A percentile compares a stretch with the other conserved stretches of the same genome.
These are phyloP conservation scores for Drosophila aff. DNA, from an alignment of 1,140 invertebrate species.

Conservation along the genomic window DNA sequence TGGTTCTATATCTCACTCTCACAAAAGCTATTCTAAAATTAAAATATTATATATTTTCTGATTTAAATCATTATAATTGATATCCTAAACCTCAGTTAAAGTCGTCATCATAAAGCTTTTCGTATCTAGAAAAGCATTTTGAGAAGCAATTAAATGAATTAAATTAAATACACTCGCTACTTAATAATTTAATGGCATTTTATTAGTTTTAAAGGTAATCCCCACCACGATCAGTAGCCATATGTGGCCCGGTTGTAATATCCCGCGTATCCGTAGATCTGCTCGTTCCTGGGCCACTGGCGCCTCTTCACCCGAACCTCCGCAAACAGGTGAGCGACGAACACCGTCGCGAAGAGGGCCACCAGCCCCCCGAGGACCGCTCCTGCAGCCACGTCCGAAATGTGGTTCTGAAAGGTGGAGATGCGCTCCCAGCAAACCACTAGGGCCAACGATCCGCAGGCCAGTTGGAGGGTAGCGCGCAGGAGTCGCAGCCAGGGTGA, in stretches of 20 bases:
- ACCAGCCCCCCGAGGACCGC: slow-evolving; percentile 39
- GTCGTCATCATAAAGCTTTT: neutral
- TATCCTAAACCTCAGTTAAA: neutral
- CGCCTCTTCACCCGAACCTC: slow-evolving; percentile 67
- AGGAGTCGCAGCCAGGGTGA: slow-evolving; percentile 58
- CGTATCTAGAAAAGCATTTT: neutral
- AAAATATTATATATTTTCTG: neutral
- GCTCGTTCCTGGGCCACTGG: slow-evolving; percentile 71
- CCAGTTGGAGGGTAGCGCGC: slow-evolving; percentile 60
- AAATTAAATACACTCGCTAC: neutral
- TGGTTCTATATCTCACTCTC: neutral
- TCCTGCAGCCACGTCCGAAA: slow-evolving; percentile 64
- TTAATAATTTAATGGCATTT: slow-evolving; percentile 12
- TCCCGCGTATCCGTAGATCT: slow-evolving; percentile 75
- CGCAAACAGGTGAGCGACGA: slow-evolving; percentile 59
- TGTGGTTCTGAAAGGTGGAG: slow-evolving; percentile 67
- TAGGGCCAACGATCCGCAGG: slow-evolving; percentile 40
- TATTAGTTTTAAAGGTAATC: slow-evolving; percentile 2
- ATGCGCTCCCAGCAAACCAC: slow-evolving; percentile 67
- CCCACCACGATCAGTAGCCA: slow-evolving; percentile 38
- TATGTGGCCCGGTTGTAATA: slow-evolving; percentile 72
- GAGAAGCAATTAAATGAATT: neutral
- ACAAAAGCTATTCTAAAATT: neutral
- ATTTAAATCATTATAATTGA: neutral
- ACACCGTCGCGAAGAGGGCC: slow-evolving; percentile 54